Evolutionary conservation across 2,888 invertebrate genomes (phyloP).

Genomic region (Drosophila ezoana): DNA sequence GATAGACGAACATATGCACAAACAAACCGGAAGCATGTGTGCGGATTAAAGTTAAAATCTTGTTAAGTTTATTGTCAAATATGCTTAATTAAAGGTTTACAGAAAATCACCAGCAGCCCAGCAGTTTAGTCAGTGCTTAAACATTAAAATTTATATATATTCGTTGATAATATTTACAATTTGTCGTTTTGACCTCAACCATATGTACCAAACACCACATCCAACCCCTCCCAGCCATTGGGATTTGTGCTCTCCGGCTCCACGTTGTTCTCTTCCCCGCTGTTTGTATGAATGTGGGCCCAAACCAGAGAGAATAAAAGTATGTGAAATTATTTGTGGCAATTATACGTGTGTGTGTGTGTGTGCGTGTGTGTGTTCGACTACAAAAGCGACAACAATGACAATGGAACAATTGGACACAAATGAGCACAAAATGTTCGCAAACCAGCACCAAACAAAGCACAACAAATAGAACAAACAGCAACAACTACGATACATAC

Average conservation of each 20-base stretch:
- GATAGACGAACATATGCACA: not conserved
- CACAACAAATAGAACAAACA: constrained; percentile 8
- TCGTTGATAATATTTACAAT: constrained; percentile 14
- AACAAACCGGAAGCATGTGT: not conserved
- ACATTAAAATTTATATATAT: not conserved
- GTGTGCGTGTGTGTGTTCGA: not conserved
- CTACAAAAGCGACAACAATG: constrained; percentile 1
- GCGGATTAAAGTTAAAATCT: constrained; percentile 3
- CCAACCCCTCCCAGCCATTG: constrained; percentile 25
- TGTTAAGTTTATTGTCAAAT: constrained; percentile 46
- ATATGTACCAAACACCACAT: constrained; percentile 38
- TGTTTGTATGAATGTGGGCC: constrained; percentile 24
- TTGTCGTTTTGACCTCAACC: constrained; percentile 46
- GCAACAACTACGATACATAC: constrained; percentile 87
- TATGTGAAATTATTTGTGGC: constrained; percentile 15
- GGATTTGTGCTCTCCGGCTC: constrained; percentile 1
- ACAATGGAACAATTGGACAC: constrained; percentile 12
- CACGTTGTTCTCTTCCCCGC: constrained; percentile 20
- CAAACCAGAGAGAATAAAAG: constrained; percentile 47
- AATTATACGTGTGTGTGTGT: constrained; percentile 6
- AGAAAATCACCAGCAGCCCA: constrained; percentile 31
- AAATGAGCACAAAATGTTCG: constrained; percentile 4
- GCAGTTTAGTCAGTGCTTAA: constrained; percentile 16
- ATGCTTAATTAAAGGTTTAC: not conserved
- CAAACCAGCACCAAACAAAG: constrained; percentile 1